Evolutionary conservation across 2,113 vertebrate genomes (phyloP), one percentile per base, ranked within the genome.

Genomic region (Naja naja): DNA sequence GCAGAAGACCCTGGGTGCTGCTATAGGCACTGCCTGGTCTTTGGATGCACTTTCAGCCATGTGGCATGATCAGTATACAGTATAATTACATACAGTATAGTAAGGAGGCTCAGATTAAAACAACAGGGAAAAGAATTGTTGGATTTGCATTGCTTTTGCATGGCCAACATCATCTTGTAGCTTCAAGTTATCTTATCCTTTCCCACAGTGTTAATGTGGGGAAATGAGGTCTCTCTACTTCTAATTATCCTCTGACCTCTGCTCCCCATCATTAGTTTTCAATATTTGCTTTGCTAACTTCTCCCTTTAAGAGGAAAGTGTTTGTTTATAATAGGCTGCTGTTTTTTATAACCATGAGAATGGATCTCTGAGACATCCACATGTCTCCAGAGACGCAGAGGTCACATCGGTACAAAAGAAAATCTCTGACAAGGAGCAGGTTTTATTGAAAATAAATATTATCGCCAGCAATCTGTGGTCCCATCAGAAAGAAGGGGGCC

Each of bases 291-390:
- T 90, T 49, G 23, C 91, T 34, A 52, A 81, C 91, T 69, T 3
- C 60, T 92, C 5, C 85, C 60, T 0, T 2, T 4, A 27, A 91
- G 89, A n/a, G 90, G n/a, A 93, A 94, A 94, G 27, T 30, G 23
- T 89, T 90, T 0, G 0, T 86, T 92, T 94, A 92, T 88, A 53
- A 88, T 1, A 0, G 12, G 34, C 94, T 64, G 47, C 4, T 0
- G 39, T 58, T 89, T 89, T 97, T 97, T 94, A 94, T 91, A 93
- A 89, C 49, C 53, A 93, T 94, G 96, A 96, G 95, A 97, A 95
- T 90, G 94, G 94, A 93, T 95, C 89, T 92, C 53, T 69, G 92
- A 0, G 0, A 56, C 0, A 0, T 91, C 89, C 9, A 22, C 88
- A 91, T 49, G 88, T 95, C 94, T 96, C 74, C 0, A 58, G 96